Percentiles rank a stretch among this genome's conserved stretches.
Evolutionary conservation across 2,113 vertebrate species (phyloP).

Genomic region (Ploceus nigricollis): DNA sequence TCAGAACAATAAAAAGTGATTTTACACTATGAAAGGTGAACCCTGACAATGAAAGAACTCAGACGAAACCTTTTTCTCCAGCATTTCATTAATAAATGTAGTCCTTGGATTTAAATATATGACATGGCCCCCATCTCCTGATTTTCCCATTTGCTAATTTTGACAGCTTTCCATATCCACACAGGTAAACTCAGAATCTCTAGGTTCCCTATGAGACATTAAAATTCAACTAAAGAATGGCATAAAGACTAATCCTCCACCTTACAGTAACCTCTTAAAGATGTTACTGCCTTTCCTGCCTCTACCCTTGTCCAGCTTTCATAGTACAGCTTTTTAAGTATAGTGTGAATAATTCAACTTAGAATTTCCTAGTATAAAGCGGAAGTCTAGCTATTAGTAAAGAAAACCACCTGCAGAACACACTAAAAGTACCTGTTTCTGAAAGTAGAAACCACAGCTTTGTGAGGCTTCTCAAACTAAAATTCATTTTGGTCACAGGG

Average conservation of each 20-base stretch:
- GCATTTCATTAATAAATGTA: background rate
- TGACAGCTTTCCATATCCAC: background rate
- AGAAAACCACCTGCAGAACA: background rate
- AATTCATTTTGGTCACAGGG: background rate
- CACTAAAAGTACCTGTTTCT: background rate
- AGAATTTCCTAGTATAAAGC: background rate
- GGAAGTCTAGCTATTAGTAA: background rate
- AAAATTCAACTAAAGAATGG: background rate
- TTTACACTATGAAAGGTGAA: background rate
- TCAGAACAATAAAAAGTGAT: background rate
- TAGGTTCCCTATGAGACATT: background rate
- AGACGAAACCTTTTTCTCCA: background rate
- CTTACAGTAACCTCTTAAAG: background rate
- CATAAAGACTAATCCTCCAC: background rate
- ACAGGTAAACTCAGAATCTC: background rate
- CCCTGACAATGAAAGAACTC: background rate
- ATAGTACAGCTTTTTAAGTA: background rate
- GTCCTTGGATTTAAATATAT: background rate
- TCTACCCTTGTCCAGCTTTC: background rate
- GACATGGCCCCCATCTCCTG: accelerated
- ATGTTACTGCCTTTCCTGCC: background rate
- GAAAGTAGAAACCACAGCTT: background rate
- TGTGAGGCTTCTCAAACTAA: background rate
- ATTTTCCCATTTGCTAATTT: background rate
- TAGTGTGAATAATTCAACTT: background rate